Evolutionary conservation across 2,113 vertebrate genomes (phyloP), one percentile per base, ranked within the genome.

Genomic region (Phalacrocorax carbo): DNA sequence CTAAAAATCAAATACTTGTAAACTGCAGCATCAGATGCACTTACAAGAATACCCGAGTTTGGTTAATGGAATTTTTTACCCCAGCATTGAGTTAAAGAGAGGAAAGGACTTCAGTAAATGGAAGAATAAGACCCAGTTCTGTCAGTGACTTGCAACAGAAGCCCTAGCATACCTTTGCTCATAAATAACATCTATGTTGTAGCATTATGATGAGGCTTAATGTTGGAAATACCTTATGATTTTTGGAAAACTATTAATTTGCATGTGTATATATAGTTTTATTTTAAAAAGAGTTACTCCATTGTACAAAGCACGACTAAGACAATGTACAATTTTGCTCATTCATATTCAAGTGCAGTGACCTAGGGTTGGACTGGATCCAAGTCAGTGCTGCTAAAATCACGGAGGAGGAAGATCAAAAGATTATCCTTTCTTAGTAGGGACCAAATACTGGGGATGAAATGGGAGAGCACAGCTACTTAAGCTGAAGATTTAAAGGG

Each of bases 401-500:
- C 69, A 68, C 61, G 14, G 38, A 85, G 40, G 73, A 82, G 69
- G 60, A 93, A 94, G 91, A 96, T 96, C 86, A 91, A 94, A 94
- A 96, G 93, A 64, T 96, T 95, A 96, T 95, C 93, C 81, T 86
- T 96, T 95, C 93, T 94, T 95, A 97, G 93, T 44, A 76, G n/a
- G 19, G 77, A 91, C 72, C 81, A 87, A 93, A 93, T 95, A 60
- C 91, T 71, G 68, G 65, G 78, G 89, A 87, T 96, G 94, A 94
- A 95, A 91, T 81, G 44, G 80, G 51, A 92, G 77, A 95, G 60
- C 48, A 52, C 65, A 82, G 72, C 91, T 94, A 60, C 94, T 96
- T 88, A 96, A 96, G 83, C 77, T 82, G 73, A 82, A 58, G 77
- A 81, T 89, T 96, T 95, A 94, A 71, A 91, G 49, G 60, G 57